Evolutionary conservation across 2,888 invertebrate species (phyloP), one percentile per base, ranked within the genome.

Genomic region (Glaucopsyche alexis): DNA sequence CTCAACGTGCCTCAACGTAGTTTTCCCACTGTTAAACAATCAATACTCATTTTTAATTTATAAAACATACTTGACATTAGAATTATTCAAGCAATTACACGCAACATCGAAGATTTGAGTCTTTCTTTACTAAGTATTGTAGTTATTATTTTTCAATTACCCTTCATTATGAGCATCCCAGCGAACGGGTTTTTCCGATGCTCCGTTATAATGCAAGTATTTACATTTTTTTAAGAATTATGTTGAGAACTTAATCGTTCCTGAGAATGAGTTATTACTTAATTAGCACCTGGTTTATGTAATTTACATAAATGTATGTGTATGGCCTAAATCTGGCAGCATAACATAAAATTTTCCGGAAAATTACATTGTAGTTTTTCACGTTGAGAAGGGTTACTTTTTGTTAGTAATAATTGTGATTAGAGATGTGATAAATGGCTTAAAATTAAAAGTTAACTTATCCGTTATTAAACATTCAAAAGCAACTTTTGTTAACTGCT

Each of bases 141-240:
- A 13, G 29, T 38, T 29, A 60, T 60, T 60, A 38, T 13, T 29
- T 14, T 29, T 60, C 29, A 60, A 60, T 60, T 60, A 13, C 29
- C 13, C 4, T 29, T 60, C 7, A 60, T 60, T 60, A 38, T 29
- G 29, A 60, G 11, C 19, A 60, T 29, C 60, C 16, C 29, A 60
- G 1, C 13, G 1, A 38, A 60, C 60, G 7, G 60, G 60, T 60
- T 60, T 60, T 38, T 60, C 60, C 29, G 60, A 60, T 60, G 19
- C 55, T 5, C 60, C 60, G 60, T 60, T 60, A 60, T 60, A 29
- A 60, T 60, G 60, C 14, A 60, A 60, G 29, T 60, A 60, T 60
- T 60, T 38, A 60, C 11, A 60, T 38, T 38, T 16, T 55, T 60
- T 60, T 38, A 13, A 60, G 60, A 38, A 60, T 55, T 60, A 14